Percentiles rank a stretch among this genome's conserved stretches.
Conservation (phyloP, 2,113 vertebrate genomes). For the Lontra canadensis region DNA sequence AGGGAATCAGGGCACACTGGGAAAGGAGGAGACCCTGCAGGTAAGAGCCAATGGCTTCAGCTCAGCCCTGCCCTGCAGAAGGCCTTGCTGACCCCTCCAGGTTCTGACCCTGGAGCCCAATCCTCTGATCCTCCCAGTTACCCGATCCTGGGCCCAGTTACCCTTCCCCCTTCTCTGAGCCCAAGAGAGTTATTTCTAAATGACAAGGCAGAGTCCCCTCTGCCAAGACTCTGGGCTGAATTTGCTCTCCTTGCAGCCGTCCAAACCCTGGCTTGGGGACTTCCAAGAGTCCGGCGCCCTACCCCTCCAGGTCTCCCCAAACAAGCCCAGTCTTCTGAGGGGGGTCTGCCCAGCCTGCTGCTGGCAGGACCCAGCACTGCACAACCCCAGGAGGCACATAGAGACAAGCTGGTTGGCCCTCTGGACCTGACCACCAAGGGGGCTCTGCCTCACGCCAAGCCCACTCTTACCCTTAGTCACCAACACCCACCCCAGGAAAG, state of each 20-base stretch:
- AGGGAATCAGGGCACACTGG: background rate
- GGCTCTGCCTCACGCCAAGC: background rate
- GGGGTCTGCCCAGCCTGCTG: background rate
- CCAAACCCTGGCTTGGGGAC: background rate
- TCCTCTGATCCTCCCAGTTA: background rate
- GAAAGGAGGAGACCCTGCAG: no score
- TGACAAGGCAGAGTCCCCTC: background rate
- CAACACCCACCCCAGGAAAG: background rate
- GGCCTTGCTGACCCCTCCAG: background rate
- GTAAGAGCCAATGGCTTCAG: background rate
- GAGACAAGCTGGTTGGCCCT: background rate
- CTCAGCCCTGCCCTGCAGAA: background rate
- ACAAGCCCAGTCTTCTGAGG: fast-evolving
- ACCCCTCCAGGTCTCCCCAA: fast-evolving
- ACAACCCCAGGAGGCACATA: fast-evolving
- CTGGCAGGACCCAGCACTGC: no score
- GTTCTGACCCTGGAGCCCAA: background rate
- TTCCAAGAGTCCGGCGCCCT: background rate
- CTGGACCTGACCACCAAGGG: background rate
- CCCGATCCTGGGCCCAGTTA: background rate
- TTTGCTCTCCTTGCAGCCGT: background rate
- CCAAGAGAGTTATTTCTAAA: conserved; percentile 13
- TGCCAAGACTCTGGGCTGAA: background rate
- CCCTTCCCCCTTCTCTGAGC: background rate
- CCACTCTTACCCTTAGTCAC: background rate